Conservation (phyloP, 2,888 invertebrate species). For the Tetrapedia diversipes region DNA sequence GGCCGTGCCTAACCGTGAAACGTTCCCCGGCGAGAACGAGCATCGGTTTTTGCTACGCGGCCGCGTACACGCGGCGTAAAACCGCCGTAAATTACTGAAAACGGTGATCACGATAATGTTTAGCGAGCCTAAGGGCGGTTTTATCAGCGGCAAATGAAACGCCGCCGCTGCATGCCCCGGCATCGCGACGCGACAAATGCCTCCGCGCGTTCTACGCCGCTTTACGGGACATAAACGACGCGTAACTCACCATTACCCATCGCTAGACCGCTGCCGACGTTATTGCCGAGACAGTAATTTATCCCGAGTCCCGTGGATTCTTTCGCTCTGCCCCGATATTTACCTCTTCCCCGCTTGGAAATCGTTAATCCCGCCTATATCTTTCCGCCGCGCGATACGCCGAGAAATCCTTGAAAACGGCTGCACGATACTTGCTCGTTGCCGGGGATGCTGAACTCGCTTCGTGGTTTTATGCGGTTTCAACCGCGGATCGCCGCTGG, state of each 20-base stretch:
- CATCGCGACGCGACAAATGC: slow-evolving; percentile 59
- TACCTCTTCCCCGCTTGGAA: slow-evolving; percentile 20
- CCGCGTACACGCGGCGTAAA: slow-evolving; percentile 21
- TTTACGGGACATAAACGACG: slow-evolving; percentile 62
- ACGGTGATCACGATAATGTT: slow-evolving; percentile 34
- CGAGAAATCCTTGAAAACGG: not conserved
- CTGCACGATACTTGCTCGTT: not conserved
- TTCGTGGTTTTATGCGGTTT: not conserved
- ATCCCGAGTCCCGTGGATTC: slow-evolving; percentile 34
- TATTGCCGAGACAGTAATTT: slow-evolving; percentile 61
- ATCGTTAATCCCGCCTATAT: slow-evolving; percentile 18
- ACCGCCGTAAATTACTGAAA: slow-evolving; percentile 46
- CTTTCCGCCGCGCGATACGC: not conserved
- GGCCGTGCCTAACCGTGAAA: not conserved
- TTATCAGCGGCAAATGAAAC: slow-evolving; percentile 58
- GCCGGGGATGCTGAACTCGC: not conserved
- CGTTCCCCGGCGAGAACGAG: not conserved
- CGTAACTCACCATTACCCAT: slow-evolving; percentile 65
- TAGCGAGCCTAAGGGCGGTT: slow-evolving; percentile 47
- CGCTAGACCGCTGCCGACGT: slow-evolving; percentile 42
- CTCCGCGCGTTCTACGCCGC: slow-evolving; percentile 30
- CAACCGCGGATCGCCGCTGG: not conserved
- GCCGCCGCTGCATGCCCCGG: slow-evolving; percentile 34
- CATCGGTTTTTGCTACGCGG: not conserved
- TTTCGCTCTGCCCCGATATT: slow-evolving; percentile 14